Base-by-base conservation (phyloP, 1,140 invertebrate genomes). In the Frieseomelitta varia region DNA sequence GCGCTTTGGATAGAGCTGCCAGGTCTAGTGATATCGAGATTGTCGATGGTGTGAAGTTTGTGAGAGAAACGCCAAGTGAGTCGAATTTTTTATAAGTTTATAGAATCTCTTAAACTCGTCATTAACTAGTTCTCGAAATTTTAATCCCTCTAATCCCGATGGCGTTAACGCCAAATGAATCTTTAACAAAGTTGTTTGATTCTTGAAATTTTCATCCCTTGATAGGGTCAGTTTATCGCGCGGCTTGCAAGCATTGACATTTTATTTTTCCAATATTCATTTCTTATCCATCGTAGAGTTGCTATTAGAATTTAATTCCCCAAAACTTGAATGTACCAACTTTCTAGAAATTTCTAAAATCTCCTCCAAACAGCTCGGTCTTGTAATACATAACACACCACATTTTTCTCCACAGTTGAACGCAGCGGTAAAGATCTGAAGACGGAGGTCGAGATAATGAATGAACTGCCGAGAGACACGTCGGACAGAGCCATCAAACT, bases 21-120 rank as follows among this genome's bases (percentile, higher is more conserved):
- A 95, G 95, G 83, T 95, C 95, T 79, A 92, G 93, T 79, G 95
- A 96, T 86, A 94, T 97, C 76, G 92, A 96, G 51, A 85, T 97
- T 30, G 63, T 96, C 82, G 95, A 95, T 67, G 96, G 96, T 47
- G 91, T 97, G 19, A 95, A 94, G 55, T 96, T 97, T 84, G 93
- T 96, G 72, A 95, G 95, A 47, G 93, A 94, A 27, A 85, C 85
- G n/a, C 92, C 94, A 14, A 68, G 94, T 95, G 86, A 94, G 94
- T 90, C 74, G 1, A 11, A 79, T 12, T 17, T n/a, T 58, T 17
- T 15, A 15, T 63, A 19, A 15, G 3, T 14, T 2, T 12, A 1
- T 53, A 24, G 63, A 67, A 15, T 11, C n/a, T 17, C 11, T 21
- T 39, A 4, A 75, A 61, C 2, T 76, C 19, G 1, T 12, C 34